These are phyloP conservation scores for Fulica atra DNA, from an alignment of 2,113 vertebrate species.

Conservation along the genomic window DNA sequence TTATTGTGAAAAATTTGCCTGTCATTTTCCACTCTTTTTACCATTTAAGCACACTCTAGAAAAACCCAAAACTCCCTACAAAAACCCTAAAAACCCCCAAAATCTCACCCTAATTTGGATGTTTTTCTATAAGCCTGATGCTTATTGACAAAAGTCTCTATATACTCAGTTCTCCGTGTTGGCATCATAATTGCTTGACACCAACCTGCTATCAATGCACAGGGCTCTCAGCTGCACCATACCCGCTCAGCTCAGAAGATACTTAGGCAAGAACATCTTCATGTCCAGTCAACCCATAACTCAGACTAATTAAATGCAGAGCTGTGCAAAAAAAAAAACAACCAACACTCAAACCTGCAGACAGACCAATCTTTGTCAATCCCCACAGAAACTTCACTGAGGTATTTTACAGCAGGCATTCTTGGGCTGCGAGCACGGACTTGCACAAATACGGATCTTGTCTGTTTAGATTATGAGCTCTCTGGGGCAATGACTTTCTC, in stretches of 20 bases:
- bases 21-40: neutral
- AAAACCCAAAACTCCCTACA: neutral
- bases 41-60: neutral
- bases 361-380: conserved; percentile 10
- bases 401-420: conserved; percentile 21
- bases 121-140: neutral
- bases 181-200: neutral
- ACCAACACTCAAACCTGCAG: neutral
- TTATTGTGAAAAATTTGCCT: neutral
- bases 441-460: neutral
- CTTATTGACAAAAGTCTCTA: neutral
- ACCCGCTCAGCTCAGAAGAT: neutral
- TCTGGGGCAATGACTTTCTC: conserved; percentile 37
- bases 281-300: neutral
- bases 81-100: no score
- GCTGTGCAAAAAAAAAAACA: neutral
- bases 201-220: neutral
- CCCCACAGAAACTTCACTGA: neutral
- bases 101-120: neutral
- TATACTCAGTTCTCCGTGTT: neutral
- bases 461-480: conserved; percentile 1
- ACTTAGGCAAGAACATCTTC: neutral
- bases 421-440: conserved; percentile 2
- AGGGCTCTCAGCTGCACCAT: neutral
- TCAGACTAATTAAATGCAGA: neutral